Base-by-base conservation (phyloP, 2,113 vertebrate genomes). In the Cygnus buccinator region DNA sequence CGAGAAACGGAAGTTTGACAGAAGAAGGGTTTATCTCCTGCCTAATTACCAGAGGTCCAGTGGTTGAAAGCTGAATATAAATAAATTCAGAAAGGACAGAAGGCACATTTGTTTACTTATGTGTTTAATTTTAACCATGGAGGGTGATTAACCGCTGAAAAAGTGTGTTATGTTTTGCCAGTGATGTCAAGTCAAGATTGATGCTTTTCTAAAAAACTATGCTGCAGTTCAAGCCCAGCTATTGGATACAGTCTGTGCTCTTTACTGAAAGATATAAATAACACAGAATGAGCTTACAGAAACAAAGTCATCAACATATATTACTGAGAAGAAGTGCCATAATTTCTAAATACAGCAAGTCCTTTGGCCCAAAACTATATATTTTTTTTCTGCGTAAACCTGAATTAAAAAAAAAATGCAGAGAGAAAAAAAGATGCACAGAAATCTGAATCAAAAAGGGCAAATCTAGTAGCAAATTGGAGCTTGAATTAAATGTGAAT, bases 11-110 rank as follows among this genome's bases (percentile, higher is more conserved):
- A 95, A 89, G 58, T 89, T 82, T 95, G 70, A 94, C 94, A 84
- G 70, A 68, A 71, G 54, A 83, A 83, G 67, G 85, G 73, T 89
- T 95, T 91, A 75, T 84, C 61, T 89, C 76, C 43, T 87, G 26
- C 57, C 57, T 78, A 78, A 72, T 87, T 92, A 72, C 66, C 20
- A 73, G 76, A 87, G 28, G 44, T 73, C 48, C 50, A 66, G 44
- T 57, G n/a, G 31, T 44, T 93, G 78, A 83, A 89, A 92, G 71
- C 19, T 62, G 66, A 58, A 82, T 79, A 89, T 48, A 89, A 89
- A 89, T 82, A 79, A 13, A 93, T 82, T 79, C 26, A 68, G 35
- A 76, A 89, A 87, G 82, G 29, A 70, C 10, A 80, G 54, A 79
- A 78, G 54, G 39, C 48, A 78, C 52, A 7, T 61, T 90, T 81